Evolutionary conservation across 2,888 invertebrate genomes (phyloP), one percentile per base, ranked within the genome.

Genomic region (Fabriciana adippe): DNA sequence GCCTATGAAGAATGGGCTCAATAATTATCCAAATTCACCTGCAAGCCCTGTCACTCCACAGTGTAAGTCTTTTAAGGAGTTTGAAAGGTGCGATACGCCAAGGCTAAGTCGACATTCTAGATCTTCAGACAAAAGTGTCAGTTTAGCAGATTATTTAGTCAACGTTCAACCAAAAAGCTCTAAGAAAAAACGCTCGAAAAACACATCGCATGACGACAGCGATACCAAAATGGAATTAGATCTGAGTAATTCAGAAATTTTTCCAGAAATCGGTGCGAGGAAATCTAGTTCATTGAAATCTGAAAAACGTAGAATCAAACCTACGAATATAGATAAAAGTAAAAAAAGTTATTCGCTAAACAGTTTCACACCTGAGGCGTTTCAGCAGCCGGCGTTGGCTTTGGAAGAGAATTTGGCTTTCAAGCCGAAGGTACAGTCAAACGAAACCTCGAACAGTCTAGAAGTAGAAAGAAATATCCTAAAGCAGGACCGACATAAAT

Each of bases 261-360:
- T 92, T 71, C 93, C 93, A 0, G 90, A 90, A 66, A 90, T 93
- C 1, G 89, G 90, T 16, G 82, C 87, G 0, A 81, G 90, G 53
- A 89, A 89, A 72, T 79, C 89, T 0, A 90, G 79, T 47, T 91
- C 89, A 0, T 73, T 90, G 16, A 76, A 82, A 13, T 86, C 87
- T 0, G 91, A 89, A 31, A 84, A 84, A 70, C 74, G 85, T 0
- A 80, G 94, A 69, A 94, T 94, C 1, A 94, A 94, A 71, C 94
- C 94, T 0, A 94, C 94, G 0, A 88, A 87, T 41, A 87, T 91
- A 47, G 87, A 90, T 60, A 85, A 81, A 60, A 79, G 74, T 35
- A 74, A 87, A 66, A 88, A 89, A 67, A 88, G 88, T 76, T 73
- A 85, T 6, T 89, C 90, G 0, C 55, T 92, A 1, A 90, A 83